Base-by-base conservation (phyloP, 2,113 vertebrate genomes). In the Acrocephalus kingi region DNA sequence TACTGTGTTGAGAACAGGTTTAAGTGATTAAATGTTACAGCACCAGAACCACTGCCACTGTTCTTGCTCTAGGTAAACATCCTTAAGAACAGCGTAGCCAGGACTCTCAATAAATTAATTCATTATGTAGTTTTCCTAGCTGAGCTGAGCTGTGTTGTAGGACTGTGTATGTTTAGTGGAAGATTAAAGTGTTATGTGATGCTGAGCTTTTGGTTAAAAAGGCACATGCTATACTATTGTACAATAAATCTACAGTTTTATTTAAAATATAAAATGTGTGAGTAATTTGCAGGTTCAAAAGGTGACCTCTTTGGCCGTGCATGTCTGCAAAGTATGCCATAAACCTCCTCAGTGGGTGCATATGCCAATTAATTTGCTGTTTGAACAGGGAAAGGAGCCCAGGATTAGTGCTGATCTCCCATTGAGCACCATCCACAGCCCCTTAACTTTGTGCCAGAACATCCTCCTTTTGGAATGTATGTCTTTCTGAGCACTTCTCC, bases 201-300 rank as follows among this genome's bases (percentile, higher is more conserved):
- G 71, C 52, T 84, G 82, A 72, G 56, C 95, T 96, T 97, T 94
- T 74, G 43, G 76, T 95, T 96, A 64, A 95, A 95, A 95, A 94
- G 96, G 72, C 67, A 92, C 68, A 81, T 87, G 84, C 77, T 95
- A 48, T 96, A 84, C 90, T 84, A 39, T 68, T 86, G 76, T 85
- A 83, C 74, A 92, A 94, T 95, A 96, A 97, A 97, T 56, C 84
- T 92, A 56, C 76, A 87, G 90, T 90, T 78, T 82, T 90, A 84
- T 87, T 96, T 94, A 93, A 91, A 95, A 93, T 59, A 63, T 80
- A 76, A 94, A 75, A 76, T 14, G 59, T 81, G 84, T 95, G 77
- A 94, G 27, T 96, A 89, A 94, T 94, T 91, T 51, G 46, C 80
- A 94, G 41, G 74, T 71, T 89, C 75, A 37, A 80, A 56, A 37